A percentile compares a stretch with the other conserved stretches of the same genome.
Evolutionary conservation across 2,888 invertebrate species (phyloP).

Genomic region (Dasypogon diadema): DNA sequence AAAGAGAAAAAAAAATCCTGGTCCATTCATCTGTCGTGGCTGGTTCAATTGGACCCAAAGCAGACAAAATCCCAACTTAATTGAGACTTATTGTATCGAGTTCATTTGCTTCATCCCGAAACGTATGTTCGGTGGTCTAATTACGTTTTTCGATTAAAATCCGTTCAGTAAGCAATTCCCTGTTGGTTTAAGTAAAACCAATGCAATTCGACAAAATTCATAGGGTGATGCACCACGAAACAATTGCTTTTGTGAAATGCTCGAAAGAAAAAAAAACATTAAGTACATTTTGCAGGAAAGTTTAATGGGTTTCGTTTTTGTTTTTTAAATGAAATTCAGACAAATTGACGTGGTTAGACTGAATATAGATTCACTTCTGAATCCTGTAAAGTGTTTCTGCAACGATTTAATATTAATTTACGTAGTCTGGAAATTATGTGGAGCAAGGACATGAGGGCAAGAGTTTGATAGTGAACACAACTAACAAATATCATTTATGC

Average conservation of each 20-base stretch:
- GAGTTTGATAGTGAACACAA: too few species aligned
- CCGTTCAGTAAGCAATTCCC: background rate
- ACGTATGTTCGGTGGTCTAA: background rate
- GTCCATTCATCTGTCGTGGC: slow-evolving; percentile 9
- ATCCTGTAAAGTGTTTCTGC: too few species aligned
- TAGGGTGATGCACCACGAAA: background rate
- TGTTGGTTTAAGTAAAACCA: slow-evolving; percentile 9
- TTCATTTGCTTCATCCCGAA: slow-evolving; percentile 24
- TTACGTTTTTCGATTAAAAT: slow-evolving; percentile 41
- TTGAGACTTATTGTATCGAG: slow-evolving; percentile 43
- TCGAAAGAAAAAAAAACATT: too few species aligned
- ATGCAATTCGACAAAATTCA: slow-evolving; percentile 18
- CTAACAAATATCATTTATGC: too few species aligned
- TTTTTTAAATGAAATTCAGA: too few species aligned
- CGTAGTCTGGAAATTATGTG: too few species aligned
- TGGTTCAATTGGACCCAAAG: background rate
- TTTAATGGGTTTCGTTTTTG: too few species aligned
- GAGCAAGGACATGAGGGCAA: too few species aligned
- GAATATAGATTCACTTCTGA: too few species aligned
- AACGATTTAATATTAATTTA: too few species aligned
- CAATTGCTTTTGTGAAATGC: background rate
- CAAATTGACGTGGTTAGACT: too few species aligned
- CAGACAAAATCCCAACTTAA: slow-evolving; percentile 20
- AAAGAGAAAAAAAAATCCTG: background rate
- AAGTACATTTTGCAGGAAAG: too few species aligned